Conservation (phyloP, 2,113 vertebrate species). For the Gymnarchus niloticus region DNA sequence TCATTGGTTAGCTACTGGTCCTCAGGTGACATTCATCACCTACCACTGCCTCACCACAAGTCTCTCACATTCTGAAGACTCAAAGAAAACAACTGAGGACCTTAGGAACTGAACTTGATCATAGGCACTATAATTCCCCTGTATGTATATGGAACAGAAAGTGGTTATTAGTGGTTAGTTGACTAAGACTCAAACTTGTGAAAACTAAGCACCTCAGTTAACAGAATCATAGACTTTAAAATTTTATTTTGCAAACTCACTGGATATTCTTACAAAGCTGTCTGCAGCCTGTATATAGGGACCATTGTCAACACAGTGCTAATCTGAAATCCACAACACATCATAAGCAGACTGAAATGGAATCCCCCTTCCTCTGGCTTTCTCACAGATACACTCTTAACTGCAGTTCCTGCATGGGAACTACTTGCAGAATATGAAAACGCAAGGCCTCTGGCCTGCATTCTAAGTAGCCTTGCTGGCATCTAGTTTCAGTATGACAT, state of each 20-base stretch:
- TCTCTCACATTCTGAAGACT: background rate
- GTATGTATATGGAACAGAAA: background rate
- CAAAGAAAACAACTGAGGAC: background rate
- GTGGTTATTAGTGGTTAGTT: background rate
- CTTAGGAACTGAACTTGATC: background rate
- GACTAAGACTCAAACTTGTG: background rate
- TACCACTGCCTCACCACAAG: background rate
- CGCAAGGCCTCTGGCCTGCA: background rate
- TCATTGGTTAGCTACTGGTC: background rate
- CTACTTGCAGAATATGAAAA: background rate
- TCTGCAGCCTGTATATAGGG: too few species aligned
- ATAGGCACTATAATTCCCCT: background rate
- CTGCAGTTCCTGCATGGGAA: background rate
- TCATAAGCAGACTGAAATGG: background rate
- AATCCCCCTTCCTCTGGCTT: background rate
- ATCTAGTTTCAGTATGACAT: background rate
- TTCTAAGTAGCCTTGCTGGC: background rate
- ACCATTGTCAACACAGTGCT: background rate
- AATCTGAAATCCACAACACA: background rate
- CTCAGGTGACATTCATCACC: background rate
- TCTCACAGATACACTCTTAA: too few species aligned
- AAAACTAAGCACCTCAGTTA: background rate
- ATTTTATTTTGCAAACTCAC: too few species aligned
- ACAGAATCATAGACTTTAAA: too few species aligned
- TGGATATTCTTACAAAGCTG: too few species aligned